Base-by-base conservation (phyloP, 2,888 invertebrate genomes). In the Drosophila picticornis region DNA sequence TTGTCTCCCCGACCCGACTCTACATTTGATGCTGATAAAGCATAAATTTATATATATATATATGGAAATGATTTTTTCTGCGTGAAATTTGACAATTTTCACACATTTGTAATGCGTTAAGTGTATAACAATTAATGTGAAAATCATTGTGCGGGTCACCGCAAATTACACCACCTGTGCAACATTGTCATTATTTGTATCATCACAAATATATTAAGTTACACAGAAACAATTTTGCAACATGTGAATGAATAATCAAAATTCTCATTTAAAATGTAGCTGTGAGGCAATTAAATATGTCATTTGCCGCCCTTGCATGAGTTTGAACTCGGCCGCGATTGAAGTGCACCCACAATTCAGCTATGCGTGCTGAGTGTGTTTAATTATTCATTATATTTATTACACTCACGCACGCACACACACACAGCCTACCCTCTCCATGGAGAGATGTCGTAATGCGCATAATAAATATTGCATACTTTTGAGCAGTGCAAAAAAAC, bases 371-470 rank as follows among this genome's bases (percentile, higher is more conserved):
- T 58, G 53, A 46, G 58, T 72, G 53, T 58, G 63, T 55, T 72
- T 59, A 72, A 59, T 74, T 74, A 74, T 74, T 46, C 59, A 74
- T 46, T 67, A 59, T 67, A 67, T 62, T 74, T 66, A 72, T 50
- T 34, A 61, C 53, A 40, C 46, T 29, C 61, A 67, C 43, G n/a
- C 32, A 43, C 43, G 7, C 31, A 32, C 11, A 11, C 10, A 16
- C 29, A 9, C 38, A 19, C 19, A 13, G 34, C 34, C 34, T 34
- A 4, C 13, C 22, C 46, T 4, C 9, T 10, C 11, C 22, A 16
- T 31, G 22, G 40, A 43, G 38, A 4, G 31, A 32, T 25, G 16
- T 25, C 19, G 32, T 32, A 46, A 25, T 58, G 58, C 10, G 32
- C 19, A 34, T 22, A 32, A 32, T 58, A 25, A 58, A 46, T n/a